phyloP scores from a whole-genome alignment of 2,797 vertebrate genomes.

The Streptopelia turtur region DNA sequence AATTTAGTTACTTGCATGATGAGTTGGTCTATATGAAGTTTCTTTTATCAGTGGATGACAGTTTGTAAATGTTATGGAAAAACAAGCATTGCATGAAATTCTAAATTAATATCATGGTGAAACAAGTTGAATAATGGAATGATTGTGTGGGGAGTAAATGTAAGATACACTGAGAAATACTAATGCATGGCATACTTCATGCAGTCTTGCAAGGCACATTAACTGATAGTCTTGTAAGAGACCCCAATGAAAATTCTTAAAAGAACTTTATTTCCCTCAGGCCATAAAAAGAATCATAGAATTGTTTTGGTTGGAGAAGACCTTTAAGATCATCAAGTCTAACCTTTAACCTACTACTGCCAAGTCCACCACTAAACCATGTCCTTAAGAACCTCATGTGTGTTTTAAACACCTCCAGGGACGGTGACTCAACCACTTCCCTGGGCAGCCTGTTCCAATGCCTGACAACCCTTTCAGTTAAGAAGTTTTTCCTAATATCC shows the following conservation, averaged over 20 bases:
- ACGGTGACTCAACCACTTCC: too few species aligned
- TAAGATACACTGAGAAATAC: background rate
- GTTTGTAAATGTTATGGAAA: background rate
- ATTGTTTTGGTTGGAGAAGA: too few species aligned
- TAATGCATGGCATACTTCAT: too few species aligned
- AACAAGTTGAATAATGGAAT: slow-evolving; percentile 2
- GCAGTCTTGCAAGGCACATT: too few species aligned
- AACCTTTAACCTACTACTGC: too few species aligned
- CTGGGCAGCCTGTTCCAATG: too few species aligned
- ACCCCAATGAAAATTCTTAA: background rate
- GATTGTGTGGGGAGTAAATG: background rate
- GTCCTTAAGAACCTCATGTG: too few species aligned
- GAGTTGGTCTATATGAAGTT: background rate
- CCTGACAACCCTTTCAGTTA: too few species aligned
- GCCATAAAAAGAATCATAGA: background rate
- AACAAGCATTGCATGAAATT: background rate
- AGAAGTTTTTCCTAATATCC: too few species aligned
- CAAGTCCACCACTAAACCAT: too few species aligned
- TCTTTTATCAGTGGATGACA: background rate
- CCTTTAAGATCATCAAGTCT: too few species aligned
- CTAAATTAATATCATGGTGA: background rate
- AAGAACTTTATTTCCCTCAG: background rate
- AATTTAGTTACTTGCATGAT: background rate
- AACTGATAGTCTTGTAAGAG: background rate
- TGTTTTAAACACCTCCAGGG: too few species aligned